Conservation (phyloP, 2,888 invertebrate species). For the Beris chalybata region DNA sequence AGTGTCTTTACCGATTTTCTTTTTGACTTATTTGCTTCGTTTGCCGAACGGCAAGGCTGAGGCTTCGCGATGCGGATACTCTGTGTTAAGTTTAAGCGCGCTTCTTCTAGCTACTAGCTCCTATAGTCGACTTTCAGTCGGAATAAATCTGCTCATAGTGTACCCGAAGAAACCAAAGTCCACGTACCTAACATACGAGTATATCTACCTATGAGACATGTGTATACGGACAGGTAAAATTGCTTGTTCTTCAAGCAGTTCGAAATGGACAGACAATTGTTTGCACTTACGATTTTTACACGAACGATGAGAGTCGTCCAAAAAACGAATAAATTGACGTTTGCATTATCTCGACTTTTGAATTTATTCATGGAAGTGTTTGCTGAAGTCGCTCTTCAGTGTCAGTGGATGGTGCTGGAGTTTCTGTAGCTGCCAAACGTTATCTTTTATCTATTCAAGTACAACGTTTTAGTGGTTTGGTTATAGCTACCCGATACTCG, state of each 20-base stretch:
- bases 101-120: too few species aligned
- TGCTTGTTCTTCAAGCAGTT: slow-evolving; percentile 43
- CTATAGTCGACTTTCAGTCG: too few species aligned
- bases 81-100: too few species aligned
- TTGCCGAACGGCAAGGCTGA: neutral
- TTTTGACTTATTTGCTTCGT: slow-evolving; percentile 25
- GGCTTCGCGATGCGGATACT: too few species aligned
- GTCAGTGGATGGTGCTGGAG: slow-evolving; percentile 35
- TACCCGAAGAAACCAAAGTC: too few species aligned
- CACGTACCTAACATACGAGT: too few species aligned
- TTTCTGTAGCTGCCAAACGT: slow-evolving; percentile 34
- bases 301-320: slow-evolving; percentile 34
- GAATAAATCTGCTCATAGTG: too few species aligned
- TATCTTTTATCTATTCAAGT: slow-evolving; percentile 37
- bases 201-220: slow-evolving; percentile 27
- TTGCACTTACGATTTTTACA: slow-evolving; percentile 58
- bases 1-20: neutral
- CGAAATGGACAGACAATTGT: slow-evolving; percentile 56
- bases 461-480: slow-evolving; percentile 27
- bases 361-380: slow-evolving; percentile 40
- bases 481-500: too few species aligned
- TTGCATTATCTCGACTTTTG: slow-evolving; percentile 35
- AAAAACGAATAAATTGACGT: slow-evolving; percentile 37
- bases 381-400: slow-evolving; percentile 33
- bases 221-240: slow-evolving; percentile 27